Evolutionary conservation across 2,888 invertebrate species (phyloP).

Genomic region (Tetragonisca angustula): DNA sequence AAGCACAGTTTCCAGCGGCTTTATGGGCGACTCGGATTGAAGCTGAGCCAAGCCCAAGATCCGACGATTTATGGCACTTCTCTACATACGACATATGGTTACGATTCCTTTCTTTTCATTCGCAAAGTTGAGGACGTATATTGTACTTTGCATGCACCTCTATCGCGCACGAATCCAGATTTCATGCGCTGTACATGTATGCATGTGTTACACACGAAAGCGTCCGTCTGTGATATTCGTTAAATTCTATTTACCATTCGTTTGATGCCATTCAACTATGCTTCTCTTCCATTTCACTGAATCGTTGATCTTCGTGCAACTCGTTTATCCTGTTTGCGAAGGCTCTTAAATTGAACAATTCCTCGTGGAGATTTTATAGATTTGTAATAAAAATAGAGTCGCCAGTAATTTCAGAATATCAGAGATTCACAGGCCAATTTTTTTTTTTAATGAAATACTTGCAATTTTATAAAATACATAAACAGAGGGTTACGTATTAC

Average conservation of each 20-base stretch:
- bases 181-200: not conserved
- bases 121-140: conserved; percentile 37
- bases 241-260: not conserved
- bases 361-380: too few relatives aligned
- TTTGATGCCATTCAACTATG: not conserved
- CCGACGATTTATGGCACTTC: conserved; percentile 43
- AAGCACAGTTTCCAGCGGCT: conserved; percentile 9
- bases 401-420: too few relatives aligned
- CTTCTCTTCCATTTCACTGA: not conserved
- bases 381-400: too few relatives aligned
- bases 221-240: not conserved
- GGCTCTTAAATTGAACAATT: too few relatives aligned
- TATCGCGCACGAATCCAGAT: conserved; percentile 1
- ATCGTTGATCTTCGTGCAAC: not conserved
- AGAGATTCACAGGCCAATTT: too few relatives aligned
- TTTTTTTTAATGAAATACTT: too few relatives aligned
- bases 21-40: conserved; percentile 37
- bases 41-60: conserved; percentile 30
- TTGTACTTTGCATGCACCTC: conserved; percentile 23
- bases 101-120: conserved; percentile 41
- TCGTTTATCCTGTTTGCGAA: too few relatives aligned
- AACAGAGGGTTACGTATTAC: too few relatives aligned
- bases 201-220: not conserved
- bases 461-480: too few relatives aligned
- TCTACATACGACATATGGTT: conserved; percentile 38